Evolutionary conservation across 2,888 invertebrate genomes (phyloP).

Genomic region (Eupithecia pulchellata): DNA sequence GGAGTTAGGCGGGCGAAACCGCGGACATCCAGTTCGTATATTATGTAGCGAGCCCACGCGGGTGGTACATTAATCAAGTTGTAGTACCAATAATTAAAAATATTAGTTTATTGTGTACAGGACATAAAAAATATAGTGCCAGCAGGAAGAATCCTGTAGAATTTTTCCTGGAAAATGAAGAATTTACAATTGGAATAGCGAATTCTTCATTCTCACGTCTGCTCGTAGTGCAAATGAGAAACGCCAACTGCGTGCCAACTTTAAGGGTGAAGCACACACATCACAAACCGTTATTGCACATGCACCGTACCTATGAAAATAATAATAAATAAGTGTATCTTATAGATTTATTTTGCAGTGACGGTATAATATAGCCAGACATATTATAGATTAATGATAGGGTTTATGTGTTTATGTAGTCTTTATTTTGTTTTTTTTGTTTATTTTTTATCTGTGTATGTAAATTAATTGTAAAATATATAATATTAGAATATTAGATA

Average conservation of each 20-base stretch:
- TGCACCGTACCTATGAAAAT: neutral
- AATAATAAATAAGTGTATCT: neutral
- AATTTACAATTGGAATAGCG: neutral
- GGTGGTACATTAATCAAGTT: too few species aligned
- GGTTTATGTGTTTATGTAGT: too few species aligned
- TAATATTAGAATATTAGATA: too few species aligned
- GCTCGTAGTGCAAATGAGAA: neutral
- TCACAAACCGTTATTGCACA: neutral
- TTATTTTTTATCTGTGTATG: too few species aligned
- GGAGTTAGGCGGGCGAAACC: too few species aligned
- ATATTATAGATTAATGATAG: too few species aligned
- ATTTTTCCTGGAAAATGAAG: neutral
- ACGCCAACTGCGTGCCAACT: constrained; percentile 5
- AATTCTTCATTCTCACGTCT: constrained; percentile 7
- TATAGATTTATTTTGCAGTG: neutral
- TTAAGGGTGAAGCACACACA: neutral
- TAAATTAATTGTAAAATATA: too few species aligned
- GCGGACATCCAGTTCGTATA: too few species aligned
- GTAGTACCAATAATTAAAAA: too few species aligned
- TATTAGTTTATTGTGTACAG: neutral
- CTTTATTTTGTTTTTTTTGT: too few species aligned
- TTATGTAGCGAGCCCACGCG: too few species aligned
- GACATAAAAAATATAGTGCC: neutral
- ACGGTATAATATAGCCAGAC: neutral
- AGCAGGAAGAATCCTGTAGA: neutral